These are phyloP conservation scores for Arrhamphus sclerolepis DNA, from an alignment of 2,797 vertebrate species.

Conservation along the genomic window DNA sequence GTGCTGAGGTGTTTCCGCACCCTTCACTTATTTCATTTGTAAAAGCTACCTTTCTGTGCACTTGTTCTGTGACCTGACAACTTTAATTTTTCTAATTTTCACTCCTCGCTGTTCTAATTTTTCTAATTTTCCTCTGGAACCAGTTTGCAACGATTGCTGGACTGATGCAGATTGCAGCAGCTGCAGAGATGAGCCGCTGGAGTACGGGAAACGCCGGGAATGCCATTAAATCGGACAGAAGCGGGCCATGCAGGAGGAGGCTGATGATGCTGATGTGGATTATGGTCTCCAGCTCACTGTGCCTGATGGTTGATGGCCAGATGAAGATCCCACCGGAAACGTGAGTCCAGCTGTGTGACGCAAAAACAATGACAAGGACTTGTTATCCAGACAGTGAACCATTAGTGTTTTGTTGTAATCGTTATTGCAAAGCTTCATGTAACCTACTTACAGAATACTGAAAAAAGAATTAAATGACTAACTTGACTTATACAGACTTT, in stretches of 20 bases:
- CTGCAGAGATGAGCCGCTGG: slow-evolving; percentile 63
- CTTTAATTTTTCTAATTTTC: slow-evolving; percentile 19
- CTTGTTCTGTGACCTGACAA: slow-evolving; percentile 28
- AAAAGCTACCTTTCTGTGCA: slow-evolving; percentile 5
- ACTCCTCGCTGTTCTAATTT: slow-evolving; percentile 36
- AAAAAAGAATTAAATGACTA: no score
- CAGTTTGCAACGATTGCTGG: slow-evolving; percentile 42
- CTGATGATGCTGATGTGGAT: slow-evolving; percentile 76
- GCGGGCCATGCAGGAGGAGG: slow-evolving; percentile 46
- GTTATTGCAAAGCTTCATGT: background rate
- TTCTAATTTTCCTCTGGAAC: slow-evolving; percentile 15
- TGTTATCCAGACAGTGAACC: background rate
- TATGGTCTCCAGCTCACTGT: slow-evolving; percentile 75
- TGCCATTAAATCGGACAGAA: slow-evolving; percentile 50
- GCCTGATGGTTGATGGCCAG: slow-evolving; percentile 78
- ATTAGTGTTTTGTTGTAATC: background rate
- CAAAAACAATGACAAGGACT: background rate
- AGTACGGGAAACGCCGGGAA: slow-evolving; percentile 38
- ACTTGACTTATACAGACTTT: background rate
- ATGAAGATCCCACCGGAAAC: slow-evolving; percentile 89
- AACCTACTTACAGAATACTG: background rate
- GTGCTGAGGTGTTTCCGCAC: no score
- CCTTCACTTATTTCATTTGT: background rate
- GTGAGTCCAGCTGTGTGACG: slow-evolving; percentile 78
- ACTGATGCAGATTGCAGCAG: slow-evolving; percentile 49